Conservation (phyloP, 2,888 invertebrate genomes). For the Alloscopus bannaensis region DNA sequence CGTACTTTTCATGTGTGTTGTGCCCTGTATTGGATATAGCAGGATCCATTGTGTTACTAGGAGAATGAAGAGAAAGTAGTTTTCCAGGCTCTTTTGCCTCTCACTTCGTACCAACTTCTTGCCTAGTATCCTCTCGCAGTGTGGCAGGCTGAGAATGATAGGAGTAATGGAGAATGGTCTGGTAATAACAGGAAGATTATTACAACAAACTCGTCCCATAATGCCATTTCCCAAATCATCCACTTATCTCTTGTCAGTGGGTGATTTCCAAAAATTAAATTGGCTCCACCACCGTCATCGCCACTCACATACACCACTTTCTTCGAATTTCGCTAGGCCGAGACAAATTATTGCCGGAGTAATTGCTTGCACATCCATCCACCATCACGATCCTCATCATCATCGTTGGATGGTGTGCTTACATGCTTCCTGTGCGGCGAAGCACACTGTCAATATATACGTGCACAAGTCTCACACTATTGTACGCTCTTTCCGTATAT, state of each 20-base stretch:
- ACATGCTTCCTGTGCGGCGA: too few relatives aligned
- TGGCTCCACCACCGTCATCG: slow-evolving; percentile 64
- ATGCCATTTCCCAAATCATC: slow-evolving; percentile 65
- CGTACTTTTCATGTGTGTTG: slow-evolving; percentile 13
- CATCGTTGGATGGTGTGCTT: too few relatives aligned
- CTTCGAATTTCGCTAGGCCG: slow-evolving; percentile 53
- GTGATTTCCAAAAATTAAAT: slow-evolving; percentile 65
- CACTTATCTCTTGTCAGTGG: slow-evolving; percentile 66
- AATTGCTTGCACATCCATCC: slow-evolving; percentile 47
- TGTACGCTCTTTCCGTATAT: too few relatives aligned
- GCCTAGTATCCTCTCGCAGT: slow-evolving; percentile 48
- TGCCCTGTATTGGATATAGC: too few relatives aligned
- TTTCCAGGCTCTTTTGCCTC: slow-evolving; percentile 59
- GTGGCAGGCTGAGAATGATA: slow-evolving; percentile 52
- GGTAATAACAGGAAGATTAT: slow-evolving; percentile 64
- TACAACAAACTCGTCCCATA: slow-evolving; percentile 62
- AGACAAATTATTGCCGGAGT: slow-evolving; percentile 62
- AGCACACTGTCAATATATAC: too few relatives aligned
- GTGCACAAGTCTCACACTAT: too few relatives aligned
- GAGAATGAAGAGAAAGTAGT: slow-evolving; percentile 45
- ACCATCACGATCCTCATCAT: too few relatives aligned
- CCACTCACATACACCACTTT: too few relatives aligned
- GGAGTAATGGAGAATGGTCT: slow-evolving; percentile 62
- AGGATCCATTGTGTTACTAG: slow-evolving; percentile 40
- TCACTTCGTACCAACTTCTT: slow-evolving; percentile 26